Evolutionary conservation across 2,113 vertebrate species (phyloP).

Genomic region (Salvelinus sp.): DNA sequence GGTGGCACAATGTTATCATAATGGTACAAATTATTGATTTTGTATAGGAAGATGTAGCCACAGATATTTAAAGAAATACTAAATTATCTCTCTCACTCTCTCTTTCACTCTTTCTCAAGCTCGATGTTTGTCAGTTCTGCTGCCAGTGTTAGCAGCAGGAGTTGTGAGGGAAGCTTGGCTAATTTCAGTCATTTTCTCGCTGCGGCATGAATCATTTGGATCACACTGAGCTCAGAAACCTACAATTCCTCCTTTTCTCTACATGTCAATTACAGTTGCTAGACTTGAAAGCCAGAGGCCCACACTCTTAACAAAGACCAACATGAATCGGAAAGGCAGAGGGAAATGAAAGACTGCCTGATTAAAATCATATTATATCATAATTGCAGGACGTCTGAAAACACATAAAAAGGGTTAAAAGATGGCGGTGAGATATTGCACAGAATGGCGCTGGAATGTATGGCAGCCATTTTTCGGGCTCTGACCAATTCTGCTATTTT

Average conservation of each 20-base stretch:
- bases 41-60: no score
- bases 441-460: no score
- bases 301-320: neutral
- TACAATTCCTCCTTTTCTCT: conserved; percentile 8
- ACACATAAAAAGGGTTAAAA: neutral
- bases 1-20: no score
- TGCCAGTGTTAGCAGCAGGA: neutral
- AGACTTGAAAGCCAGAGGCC: neutral
- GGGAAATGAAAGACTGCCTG: conserved; percentile 1
- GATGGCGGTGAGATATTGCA: neutral
- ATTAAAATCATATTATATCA: conserved; percentile 14
- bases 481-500: no score
- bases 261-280: neutral
- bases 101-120: neutral
- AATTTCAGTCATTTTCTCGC: conserved; percentile 16
- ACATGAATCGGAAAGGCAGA: neutral
- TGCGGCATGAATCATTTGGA: conserved; percentile 12
- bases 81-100: neutral
- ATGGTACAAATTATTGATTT: no score
- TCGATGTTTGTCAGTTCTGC: neutral
- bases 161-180: neutral
- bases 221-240: neutral
- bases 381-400: neutral
- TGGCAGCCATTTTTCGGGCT: no score
- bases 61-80: no score